phyloP scores from a whole-genome alignment of 2,113 vertebrate genomes.

The Lepus timidus region DNA sequence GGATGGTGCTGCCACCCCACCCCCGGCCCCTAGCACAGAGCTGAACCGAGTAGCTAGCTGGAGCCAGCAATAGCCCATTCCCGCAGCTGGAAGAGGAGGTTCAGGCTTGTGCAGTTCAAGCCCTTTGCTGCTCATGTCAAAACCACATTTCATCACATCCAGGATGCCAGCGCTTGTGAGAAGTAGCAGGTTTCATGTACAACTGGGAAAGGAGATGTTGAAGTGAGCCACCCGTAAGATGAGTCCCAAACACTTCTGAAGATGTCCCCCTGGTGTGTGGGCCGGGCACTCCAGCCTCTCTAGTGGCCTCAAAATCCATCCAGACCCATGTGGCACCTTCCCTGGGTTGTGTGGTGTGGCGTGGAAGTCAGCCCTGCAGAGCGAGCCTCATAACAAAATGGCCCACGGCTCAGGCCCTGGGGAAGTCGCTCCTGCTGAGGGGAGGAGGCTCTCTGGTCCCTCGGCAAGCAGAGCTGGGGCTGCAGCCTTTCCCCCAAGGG shows the following conservation, averaged over 20 bases:
- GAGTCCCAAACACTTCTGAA: constrained; percentile 14
- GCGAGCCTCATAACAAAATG: neutral
- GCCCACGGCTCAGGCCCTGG: neutral
- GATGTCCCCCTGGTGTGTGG: neutral
- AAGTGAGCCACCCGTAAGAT: constrained; percentile 10
- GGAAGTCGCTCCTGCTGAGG: constrained; percentile 7
- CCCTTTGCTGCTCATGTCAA: neutral
- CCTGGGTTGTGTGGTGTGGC: neutral
- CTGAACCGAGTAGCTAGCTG: neutral
- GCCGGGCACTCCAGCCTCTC: neutral
- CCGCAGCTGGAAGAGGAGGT: neutral
- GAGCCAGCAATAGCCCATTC: neutral
- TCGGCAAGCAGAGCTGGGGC: constrained; percentile 20
- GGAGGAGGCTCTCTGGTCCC: constrained; percentile 35
- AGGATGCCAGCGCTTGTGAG: neutral
- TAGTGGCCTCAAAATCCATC: constrained; percentile 32
- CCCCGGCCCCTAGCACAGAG: neutral
- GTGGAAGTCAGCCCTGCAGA: neutral
- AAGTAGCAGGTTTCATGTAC: neutral
- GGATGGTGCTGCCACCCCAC: neutral
- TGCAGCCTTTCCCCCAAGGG: neutral
- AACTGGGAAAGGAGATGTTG: neutral
- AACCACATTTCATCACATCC: constrained; percentile 19
- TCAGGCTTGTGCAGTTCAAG: neutral
- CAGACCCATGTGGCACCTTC: neutral